These are phyloP conservation scores for Eupithecia vulgata DNA, from an alignment of 2,888 invertebrate genomes.

Conservation along the genomic window DNA sequence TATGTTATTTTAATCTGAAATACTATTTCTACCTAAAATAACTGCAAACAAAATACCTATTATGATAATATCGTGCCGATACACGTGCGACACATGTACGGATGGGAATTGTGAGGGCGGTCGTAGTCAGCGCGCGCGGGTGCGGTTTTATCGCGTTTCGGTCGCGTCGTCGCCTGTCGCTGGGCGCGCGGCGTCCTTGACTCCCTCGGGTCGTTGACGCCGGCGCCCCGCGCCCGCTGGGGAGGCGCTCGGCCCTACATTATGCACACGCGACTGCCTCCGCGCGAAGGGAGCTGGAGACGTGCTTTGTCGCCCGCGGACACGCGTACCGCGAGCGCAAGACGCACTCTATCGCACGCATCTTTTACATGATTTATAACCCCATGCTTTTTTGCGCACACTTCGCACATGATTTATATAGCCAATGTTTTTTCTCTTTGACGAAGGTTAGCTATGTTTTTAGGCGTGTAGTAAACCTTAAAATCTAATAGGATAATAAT, in stretches of 20 bases:
- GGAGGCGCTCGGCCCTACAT: constrained; percentile 65
- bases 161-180: constrained; percentile 45
- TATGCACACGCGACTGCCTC: constrained; percentile 70
- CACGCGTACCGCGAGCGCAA: constrained; percentile 51
- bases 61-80: background rate
- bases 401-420: background rate
- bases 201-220: constrained; percentile 73
- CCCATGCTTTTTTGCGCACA: background rate
- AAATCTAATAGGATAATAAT: background rate
- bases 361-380: constrained; percentile 11
- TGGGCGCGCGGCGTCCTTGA: constrained; percentile 71
- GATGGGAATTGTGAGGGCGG: constrained; percentile 25
- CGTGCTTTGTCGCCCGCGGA: constrained; percentile 55
- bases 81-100: background rate
- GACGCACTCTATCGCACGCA: constrained; percentile 24
- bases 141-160: constrained; percentile 54
- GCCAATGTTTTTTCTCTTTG: background rate
- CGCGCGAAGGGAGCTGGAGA: constrained; percentile 51
- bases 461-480: background rate
- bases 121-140: constrained; percentile 43
- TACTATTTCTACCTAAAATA: background rate
- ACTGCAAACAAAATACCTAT: background rate
- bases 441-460: background rate
- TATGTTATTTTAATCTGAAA: background rate
- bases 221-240: constrained; percentile 69